Conservation (phyloP, 1,140 invertebrate genomes). For the Aphis gossypii region DNA sequence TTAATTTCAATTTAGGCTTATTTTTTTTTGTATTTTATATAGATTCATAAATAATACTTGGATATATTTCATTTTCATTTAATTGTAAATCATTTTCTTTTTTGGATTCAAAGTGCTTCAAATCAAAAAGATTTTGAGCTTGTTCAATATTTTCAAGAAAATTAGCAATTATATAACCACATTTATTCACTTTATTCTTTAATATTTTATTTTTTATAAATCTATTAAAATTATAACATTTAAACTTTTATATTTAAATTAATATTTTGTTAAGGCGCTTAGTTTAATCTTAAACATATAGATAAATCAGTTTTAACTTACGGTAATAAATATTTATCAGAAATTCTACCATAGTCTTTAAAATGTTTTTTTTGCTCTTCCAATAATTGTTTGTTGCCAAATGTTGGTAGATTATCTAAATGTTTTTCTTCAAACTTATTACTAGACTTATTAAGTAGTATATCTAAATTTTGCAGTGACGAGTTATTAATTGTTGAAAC, state of each 20-base stretch:
- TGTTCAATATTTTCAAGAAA: slow-evolving; percentile 50
- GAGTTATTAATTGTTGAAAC: neutral
- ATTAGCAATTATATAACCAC: slow-evolving; percentile 43
- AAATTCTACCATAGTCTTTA: slow-evolving; percentile 36
- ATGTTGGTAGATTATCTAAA: neutral
- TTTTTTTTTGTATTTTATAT: neutral
- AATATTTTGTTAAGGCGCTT: neutral
- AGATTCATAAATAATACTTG: slow-evolving; percentile 22
- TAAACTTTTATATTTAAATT: neutral
- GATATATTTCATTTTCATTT: neutral
- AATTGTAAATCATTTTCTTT: neutral
- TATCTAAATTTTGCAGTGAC: neutral
- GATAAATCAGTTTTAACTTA: neutral
- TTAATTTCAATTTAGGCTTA: neutral
- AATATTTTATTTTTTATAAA: slow-evolving; percentile 41
- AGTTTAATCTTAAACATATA: neutral
- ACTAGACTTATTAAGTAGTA: neutral
- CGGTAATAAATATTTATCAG: slow-evolving; percentile 39
- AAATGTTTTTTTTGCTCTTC: slow-evolving; percentile 37
- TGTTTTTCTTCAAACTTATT: neutral
- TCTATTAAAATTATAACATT: neutral
- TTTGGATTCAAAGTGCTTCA: neutral
- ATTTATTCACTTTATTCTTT: too few species aligned
- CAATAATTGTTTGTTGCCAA: slow-evolving; percentile 26
- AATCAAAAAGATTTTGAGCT: slow-evolving; percentile 41